Conservation (phyloP, 2,888 invertebrate species). For the Alviniconcha strummeri region DNA sequence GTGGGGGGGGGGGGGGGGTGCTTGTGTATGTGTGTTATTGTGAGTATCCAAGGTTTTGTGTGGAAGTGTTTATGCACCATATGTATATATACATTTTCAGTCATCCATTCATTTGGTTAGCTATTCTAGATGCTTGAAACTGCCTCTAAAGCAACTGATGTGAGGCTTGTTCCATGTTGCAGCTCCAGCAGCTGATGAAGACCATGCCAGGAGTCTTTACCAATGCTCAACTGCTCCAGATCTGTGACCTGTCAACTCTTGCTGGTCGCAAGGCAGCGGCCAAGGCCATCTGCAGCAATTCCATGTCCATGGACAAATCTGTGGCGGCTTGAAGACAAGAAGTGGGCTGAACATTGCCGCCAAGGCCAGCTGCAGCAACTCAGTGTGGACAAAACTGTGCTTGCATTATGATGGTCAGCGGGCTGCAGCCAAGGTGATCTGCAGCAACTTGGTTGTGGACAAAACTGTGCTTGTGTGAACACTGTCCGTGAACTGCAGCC, state of each 20-base stretch:
- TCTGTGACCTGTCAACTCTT: conserved; percentile 86
- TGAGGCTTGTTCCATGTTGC: conserved; percentile 67
- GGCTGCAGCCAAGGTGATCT: neutral
- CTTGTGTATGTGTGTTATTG: too few species aligned
- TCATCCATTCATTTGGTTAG: too few species aligned
- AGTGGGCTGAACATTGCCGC: too few species aligned
- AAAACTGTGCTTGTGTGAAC: too few species aligned
- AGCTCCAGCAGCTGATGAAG: conserved; percentile 87
- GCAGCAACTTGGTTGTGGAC: neutral
- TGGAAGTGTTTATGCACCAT: too few species aligned
- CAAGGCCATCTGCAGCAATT: conserved; percentile 86
- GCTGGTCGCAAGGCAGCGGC: conserved; percentile 89
- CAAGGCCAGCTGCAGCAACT: neutral
- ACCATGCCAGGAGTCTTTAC: conserved; percentile 86
- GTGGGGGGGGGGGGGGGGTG: too few species aligned
- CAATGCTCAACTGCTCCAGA: conserved; percentile 83
- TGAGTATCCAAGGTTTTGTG: too few species aligned
- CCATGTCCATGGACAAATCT: conserved; percentile 39
- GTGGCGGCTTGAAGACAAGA: neutral
- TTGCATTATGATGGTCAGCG: too few species aligned
- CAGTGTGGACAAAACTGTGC: neutral
- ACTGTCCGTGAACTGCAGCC: too few species aligned
- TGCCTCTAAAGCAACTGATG: too few species aligned
- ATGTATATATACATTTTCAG: too few species aligned
- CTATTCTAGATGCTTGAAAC: too few species aligned